Base-by-base conservation (phyloP, 2,888 invertebrate genomes). In the Ctenicera cuprea region DNA sequence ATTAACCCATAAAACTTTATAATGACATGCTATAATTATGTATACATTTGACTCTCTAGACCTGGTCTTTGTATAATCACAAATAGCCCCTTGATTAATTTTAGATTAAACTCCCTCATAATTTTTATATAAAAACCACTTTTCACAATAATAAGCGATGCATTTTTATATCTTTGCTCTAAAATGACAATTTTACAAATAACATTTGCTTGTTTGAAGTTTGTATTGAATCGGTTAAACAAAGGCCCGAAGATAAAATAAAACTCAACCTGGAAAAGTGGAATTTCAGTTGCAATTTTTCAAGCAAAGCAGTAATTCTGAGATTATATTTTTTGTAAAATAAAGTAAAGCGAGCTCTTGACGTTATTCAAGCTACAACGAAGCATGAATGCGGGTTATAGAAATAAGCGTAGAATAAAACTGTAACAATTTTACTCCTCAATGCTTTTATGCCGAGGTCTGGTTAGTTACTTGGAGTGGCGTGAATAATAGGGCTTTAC, bases 391-490 rank as follows among this genome's bases (percentile, higher is more conserved):
- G 50, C 50, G 33, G 38, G 50, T 54, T 72, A 61, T 52, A 52
- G 61, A 75, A 77, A 75, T 71, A 76, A 78, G 73, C 74, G 69
- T 68, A 73, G 76, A 67, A 78, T 79, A 80, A 79, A 81, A 80
- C 79, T 80, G 81, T 79, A 79, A 76, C 81, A 78, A 78, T 82
- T 82, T 82, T 76, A 80, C 71, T 77, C 77, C 37, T 59, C 78
- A 77, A 77, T 80, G 80, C 78, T 79, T 80, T 79, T 76, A 74
- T 77, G 71, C 70, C 59, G 69, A 65, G 74, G 75, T 71, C 76
- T 73, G 78, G 73, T 79, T 79, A 76, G 78, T 79, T 80, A 76
- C 76, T 78, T 77, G 73, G 70, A 78, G 77, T 78, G 63, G 77
- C 80, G 77, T 71, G 68, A 73, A 79, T 79, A 79, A 80, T 79